A percentile compares a stretch with the other conserved stretches of the same genome.
phyloP scores from a whole-genome alignment of 2,888 invertebrate species.

The Mellilla xanthometata region DNA sequence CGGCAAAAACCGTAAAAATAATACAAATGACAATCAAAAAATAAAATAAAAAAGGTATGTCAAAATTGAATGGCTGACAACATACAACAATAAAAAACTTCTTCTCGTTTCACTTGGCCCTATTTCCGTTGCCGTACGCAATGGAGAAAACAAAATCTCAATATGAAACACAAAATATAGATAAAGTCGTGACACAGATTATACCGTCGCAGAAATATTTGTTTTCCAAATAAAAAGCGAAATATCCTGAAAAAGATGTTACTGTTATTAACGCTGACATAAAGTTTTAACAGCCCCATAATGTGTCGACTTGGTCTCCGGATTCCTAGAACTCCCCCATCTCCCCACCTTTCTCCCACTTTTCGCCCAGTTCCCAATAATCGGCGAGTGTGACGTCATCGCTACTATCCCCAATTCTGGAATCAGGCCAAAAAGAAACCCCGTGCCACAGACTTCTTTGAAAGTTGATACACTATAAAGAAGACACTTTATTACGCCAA shows the following conservation, averaged over 20 bases:
- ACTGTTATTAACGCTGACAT: constrained; percentile 17
- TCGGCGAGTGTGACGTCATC: constrained; percentile 25
- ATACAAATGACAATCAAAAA: no score
- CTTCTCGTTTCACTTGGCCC: no score
- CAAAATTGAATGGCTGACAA: no score
- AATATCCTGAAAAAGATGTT: constrained; percentile 14
- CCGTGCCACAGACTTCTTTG: background rate
- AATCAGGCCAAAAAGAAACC: constrained; percentile 41
- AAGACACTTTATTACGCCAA: no score
- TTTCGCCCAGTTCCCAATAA: constrained; percentile 14
- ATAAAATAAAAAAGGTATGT: no score
- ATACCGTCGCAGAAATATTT: background rate
- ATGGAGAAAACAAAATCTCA: no score
- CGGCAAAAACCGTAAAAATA: no score
- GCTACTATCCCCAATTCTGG: constrained; percentile 32
- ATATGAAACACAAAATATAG: no score
- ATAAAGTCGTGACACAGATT: background rate
- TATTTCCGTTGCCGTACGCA: no score
- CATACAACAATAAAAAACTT: no score
- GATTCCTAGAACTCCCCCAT: constrained; percentile 8
- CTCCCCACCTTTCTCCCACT: constrained; percentile 1
- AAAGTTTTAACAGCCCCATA: constrained; percentile 20
- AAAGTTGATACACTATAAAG: background rate
- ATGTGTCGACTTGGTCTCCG: constrained; percentile 11
- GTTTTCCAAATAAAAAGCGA: constrained; percentile 1